Base-by-base conservation (phyloP, 1,140 invertebrate species). In the Amphibalanus amphitrite region DNA sequence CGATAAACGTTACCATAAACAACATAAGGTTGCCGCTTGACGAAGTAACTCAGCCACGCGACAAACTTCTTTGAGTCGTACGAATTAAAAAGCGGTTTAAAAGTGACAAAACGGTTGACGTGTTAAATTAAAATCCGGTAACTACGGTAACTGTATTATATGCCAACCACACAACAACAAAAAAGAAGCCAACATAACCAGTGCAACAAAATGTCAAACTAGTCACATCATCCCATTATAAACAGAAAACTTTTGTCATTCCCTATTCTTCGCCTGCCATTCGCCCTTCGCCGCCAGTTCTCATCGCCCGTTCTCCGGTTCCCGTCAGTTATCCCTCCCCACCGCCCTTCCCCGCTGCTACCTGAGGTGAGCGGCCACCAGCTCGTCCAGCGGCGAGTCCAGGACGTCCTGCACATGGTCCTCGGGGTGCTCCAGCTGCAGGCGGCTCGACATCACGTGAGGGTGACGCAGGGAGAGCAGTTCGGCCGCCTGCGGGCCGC, bases 281-380 rank as follows among this genome's bases (percentile, higher is more conserved):
- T 8, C 3, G 6, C 10, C 10, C 64, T 23, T 8, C 10, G n/a
- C 20, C 3, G 4, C 64, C 10, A 65, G 64, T 25, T 59, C 25
- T 15, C 47, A 59, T 15, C 47, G 25, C 47, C 47, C n/a, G n/a
- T n/a, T n/a, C n/a, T n/a, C n/a, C n/a, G n/a, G n/a, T n/a, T n/a
- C n/a, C n/a, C n/a, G n/a, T n/a, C n/a, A n/a, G n/a, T n/a, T n/a
- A n/a, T n/a, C n/a, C n/a, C n/a, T n/a, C 47, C 47, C 13, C 47
- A 59, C 47, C 47, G 25, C 47, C 25, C 47, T 13, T 59, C 13
- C 13, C 47, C 25, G 47, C 47, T 15, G 13, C 47, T 80, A 86
- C 84, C 88, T 88, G n/a, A 95, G 82, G 80, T 96, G 91, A 67
- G 84, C 84, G 71, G 86, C 82, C 40, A 93, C 85, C 30, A 95